phyloP scores from a whole-genome alignment of 2,113 vertebrate species.

The Miniopterus natalensis region DNA sequence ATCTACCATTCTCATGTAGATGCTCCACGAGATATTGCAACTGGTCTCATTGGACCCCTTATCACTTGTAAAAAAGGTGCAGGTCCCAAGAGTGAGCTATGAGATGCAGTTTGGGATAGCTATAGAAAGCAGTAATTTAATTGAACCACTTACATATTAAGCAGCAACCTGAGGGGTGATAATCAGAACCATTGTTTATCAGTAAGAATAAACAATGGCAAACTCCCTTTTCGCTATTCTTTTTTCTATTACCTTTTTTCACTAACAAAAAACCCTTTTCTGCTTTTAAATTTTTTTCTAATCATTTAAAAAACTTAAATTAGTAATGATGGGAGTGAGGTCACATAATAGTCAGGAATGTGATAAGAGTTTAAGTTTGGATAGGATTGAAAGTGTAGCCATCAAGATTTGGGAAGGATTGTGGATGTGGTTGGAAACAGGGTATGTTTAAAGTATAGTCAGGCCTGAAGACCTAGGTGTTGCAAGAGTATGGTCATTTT shows the following conservation, averaged over 20 bases:
- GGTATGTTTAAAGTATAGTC: neutral
- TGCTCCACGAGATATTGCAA: constrained; percentile 90
- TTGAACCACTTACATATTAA: neutral
- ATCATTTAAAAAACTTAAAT: neutral
- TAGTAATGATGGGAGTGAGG: neutral
- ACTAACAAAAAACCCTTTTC: neutral
- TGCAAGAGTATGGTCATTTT: neutral
- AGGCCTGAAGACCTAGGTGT: neutral
- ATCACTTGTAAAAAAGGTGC: constrained; percentile 89
- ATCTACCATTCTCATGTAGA: constrained; percentile 91
- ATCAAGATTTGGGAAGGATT: neutral
- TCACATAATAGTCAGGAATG: neutral
- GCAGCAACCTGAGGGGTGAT: neutral
- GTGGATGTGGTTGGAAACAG: neutral
- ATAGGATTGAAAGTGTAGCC: neutral
- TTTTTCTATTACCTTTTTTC: neutral
- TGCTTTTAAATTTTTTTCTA: neutral
- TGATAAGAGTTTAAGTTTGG: neutral
- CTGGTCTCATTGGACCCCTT: constrained; percentile 89
- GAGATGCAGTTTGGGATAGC: neutral
- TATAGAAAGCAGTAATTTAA: neutral
- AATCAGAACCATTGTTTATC: neutral
- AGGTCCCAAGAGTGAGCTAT: neutral
- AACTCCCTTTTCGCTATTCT: neutral
- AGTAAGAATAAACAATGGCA: neutral